These are phyloP conservation scores for Drosophila grimshawi DNA, from an alignment of 1,140 invertebrate species.

Conservation along the genomic window DNA sequence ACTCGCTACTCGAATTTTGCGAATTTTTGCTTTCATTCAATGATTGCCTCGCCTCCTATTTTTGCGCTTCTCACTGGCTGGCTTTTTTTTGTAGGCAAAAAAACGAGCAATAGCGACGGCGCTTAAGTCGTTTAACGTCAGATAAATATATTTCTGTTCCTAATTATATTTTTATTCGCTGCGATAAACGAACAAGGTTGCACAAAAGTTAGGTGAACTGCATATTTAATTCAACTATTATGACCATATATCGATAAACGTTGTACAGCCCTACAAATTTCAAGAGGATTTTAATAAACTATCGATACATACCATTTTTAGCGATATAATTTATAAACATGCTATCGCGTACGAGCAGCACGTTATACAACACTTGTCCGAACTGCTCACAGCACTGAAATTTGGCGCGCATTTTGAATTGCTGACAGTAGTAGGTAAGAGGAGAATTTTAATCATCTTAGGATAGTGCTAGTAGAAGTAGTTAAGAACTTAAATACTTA, in stretches of 20 bases:
- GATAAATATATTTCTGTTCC: slow-evolving; percentile 46
- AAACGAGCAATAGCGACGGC: slow-evolving; percentile 41
- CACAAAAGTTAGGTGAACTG: slow-evolving; percentile 54
- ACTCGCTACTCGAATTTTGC: slow-evolving; percentile 51
- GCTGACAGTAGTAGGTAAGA: too few relatives aligned
- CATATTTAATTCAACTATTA: slow-evolving; percentile 46
- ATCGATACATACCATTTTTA: neutral
- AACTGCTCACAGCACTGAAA: slow-evolving; percentile 1
- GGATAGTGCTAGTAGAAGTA: neutral
- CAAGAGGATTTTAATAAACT: neutral
- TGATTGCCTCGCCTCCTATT: slow-evolving; percentile 31
- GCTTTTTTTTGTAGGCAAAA: slow-evolving; percentile 31
- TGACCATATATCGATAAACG: slow-evolving; percentile 25
- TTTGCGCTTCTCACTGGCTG: slow-evolving; percentile 30
- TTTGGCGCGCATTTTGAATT: neutral
- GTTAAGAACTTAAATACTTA: neutral
- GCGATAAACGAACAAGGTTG: slow-evolving; percentile 54
- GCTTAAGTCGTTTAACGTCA: slow-evolving; percentile 39
- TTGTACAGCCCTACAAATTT: slow-evolving; percentile 17
- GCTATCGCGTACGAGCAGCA: neutral
- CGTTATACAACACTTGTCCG: neutral
- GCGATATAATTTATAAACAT: neutral
- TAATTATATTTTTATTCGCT: slow-evolving; percentile 57
- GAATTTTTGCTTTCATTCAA: slow-evolving; percentile 53
- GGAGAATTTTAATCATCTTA: neutral